Evolutionary conservation across 2,888 invertebrate genomes (phyloP), one percentile per base, ranked within the genome.

Genomic region (Euclidia mi): DNA sequence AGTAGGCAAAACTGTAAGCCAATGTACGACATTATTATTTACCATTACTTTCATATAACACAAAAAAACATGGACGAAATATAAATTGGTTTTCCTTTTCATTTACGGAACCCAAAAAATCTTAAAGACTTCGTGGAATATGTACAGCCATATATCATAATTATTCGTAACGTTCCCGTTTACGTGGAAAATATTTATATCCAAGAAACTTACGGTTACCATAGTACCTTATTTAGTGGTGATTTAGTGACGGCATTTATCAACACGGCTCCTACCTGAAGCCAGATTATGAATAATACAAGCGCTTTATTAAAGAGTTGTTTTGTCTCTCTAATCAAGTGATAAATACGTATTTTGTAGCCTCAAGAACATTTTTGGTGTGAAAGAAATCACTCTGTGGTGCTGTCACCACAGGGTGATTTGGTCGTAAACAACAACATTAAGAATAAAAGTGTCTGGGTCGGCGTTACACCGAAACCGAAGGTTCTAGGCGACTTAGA

Each of bases 241-340:
- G 90, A 88, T 89, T 87, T 88, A 89, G 78, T 79, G 82, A 81
- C 78, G 70, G 69, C 82, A 88, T 90, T 85, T 81, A 87, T 89
- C 87, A 89, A 79, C 82, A 76, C 71, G 76, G 64, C 75, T 79
- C 38, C 48, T 66, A 15, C 53, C 46, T 55, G 29, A 25, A 34
- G 32, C 38, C 20, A 31, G 28, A 52, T 63, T 57, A 67, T 66
- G 69, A 60, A 71, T 71, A 64, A 65, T 58, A 64, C 56, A 67
- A 45, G 34, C 18, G 46, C 51, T 55, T 57, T 58, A 61, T 67
- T 67, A 58, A 62, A 59, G 55, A 63, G 47, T 47, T 53, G 53
- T 53, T 50, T n/a, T 50, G 43, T 50, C 50, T 20, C 15, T n/a
- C 31, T 32, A 25, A 45, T 52, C 31, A 25, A 29, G 20, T 1